phyloP scores from a whole-genome alignment of 1,140 invertebrate genomes.

The Gryon sp. region DNA sequence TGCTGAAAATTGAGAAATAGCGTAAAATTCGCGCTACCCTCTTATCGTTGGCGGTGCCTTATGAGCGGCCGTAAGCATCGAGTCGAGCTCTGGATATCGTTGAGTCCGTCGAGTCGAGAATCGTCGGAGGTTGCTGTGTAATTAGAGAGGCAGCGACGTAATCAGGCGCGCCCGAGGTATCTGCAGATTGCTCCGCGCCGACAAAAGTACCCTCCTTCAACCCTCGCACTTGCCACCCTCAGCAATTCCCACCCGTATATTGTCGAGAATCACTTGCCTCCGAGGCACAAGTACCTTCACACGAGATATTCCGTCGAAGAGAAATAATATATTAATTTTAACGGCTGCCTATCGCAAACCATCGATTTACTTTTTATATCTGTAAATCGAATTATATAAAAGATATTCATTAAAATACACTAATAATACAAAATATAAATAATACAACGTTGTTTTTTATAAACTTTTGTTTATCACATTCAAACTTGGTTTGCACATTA shows the following conservation, averaged over 20 bases:
- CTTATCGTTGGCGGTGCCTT: constrained; percentile 52
- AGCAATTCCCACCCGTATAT: constrained; percentile 53
- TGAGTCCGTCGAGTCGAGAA: constrained; percentile 66
- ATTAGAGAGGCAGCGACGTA: constrained; percentile 72
- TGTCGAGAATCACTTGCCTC: constrained; percentile 60
- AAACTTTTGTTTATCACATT: too few relatives aligned
- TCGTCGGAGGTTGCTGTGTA: constrained; percentile 69
- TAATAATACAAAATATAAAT: too few relatives aligned
- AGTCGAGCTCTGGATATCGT: constrained; percentile 43
- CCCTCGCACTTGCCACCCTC: constrained; percentile 62
- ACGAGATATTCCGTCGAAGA: constrained; percentile 25
- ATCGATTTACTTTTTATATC: background rate
- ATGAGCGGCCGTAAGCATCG: constrained; percentile 50
- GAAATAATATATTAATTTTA: constrained; percentile 40
- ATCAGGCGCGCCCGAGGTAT: constrained; percentile 71
- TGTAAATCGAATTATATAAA: too few relatives aligned
- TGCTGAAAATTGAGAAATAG: constrained; percentile 57
- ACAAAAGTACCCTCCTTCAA: constrained; percentile 61
- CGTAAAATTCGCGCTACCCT: constrained; percentile 60
- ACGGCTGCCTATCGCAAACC: background rate
- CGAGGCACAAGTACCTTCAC: constrained; percentile 48
- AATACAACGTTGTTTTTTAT: too few relatives aligned
- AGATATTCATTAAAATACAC: too few relatives aligned
- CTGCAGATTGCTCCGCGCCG: constrained; percentile 68
- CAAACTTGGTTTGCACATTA: too few relatives aligned